Percentiles rank a stretch among this genome's conserved stretches.
phyloP scores from a whole-genome alignment of 2,888 invertebrate genomes.

The Diplolepis rosae region DNA sequence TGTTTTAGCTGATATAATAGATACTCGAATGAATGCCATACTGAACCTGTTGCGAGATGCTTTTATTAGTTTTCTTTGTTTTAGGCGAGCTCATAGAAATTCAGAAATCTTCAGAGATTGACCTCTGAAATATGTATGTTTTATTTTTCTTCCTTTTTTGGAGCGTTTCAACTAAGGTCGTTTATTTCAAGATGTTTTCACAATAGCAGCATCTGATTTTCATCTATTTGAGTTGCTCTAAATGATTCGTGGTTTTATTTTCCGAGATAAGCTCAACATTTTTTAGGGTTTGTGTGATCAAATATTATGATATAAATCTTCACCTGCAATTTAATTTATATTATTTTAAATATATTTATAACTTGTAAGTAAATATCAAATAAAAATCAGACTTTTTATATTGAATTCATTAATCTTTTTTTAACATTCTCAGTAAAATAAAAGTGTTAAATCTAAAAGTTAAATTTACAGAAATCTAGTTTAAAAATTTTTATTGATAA shows the following conservation, averaged over 20 bases:
- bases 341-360: too few species aligned
- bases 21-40: neutral
- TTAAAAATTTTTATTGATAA: neutral
- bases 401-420: too few species aligned
- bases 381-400: too few species aligned
- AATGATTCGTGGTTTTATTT: neutral
- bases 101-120: slow-evolving; percentile 17
- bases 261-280: slow-evolving; percentile 19
- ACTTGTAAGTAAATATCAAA: too few species aligned
- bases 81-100: slow-evolving; percentile 2
- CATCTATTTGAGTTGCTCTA: neutral
- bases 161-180: neutral
- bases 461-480: neutral
- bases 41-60: neutral
- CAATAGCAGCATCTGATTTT: neutral
- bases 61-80: neutral
- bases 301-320: too few species aligned
- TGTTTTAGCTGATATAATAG: neutral
- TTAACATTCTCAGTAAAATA: too few species aligned
- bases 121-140: slow-evolving; percentile 21
- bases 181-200: slow-evolving; percentile 27
- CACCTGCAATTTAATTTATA: too few species aligned
- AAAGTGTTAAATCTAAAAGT: too few species aligned
- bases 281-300: slow-evolving; percentile 19
- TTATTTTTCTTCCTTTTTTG: slow-evolving; percentile 24